Percentiles rank a stretch among this genome's conserved stretches.
These are phyloP conservation scores for Ecdyonurus torrentis DNA, from an alignment of 2,888 invertebrate species.

Conservation along the genomic window DNA sequence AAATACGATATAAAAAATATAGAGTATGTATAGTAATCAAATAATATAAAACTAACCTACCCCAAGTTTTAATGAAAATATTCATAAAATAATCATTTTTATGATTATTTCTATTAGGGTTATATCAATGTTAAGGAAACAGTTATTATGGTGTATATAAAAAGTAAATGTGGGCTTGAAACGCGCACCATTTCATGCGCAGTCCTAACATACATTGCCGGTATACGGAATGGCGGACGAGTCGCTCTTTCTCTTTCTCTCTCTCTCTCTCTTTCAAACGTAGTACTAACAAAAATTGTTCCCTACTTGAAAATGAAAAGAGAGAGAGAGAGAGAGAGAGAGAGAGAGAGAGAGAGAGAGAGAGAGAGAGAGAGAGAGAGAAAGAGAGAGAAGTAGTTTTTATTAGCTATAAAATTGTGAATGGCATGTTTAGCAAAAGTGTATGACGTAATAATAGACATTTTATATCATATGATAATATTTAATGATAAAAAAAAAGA, in stretches of 20 bases:
- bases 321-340: no score
- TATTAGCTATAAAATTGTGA: conserved; percentile 10
- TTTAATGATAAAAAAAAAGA: no score
- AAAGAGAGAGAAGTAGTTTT: neutral
- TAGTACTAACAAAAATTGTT: no score
- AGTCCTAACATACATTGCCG: neutral
- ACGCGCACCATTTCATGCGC: neutral
- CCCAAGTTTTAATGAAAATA: neutral
- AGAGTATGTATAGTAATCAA: neutral
- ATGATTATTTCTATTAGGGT: neutral
- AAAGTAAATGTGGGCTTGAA: no score
- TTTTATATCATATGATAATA: no score
- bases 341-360: no score
- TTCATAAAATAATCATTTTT: neutral
- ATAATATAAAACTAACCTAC: neutral
- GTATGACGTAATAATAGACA: conserved; percentile 5
- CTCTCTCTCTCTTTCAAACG: neutral
- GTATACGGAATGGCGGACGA: neutral
- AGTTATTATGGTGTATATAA: neutral
- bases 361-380: no score
- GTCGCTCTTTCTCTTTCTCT: no score
- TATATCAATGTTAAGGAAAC: neutral
- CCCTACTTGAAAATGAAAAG: no score
- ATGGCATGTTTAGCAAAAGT: conserved; percentile 10
- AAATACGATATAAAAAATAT: neutral